phyloP scores from a whole-genome alignment of 2,797 vertebrate genomes.

The Scleropages formosus region DNA sequence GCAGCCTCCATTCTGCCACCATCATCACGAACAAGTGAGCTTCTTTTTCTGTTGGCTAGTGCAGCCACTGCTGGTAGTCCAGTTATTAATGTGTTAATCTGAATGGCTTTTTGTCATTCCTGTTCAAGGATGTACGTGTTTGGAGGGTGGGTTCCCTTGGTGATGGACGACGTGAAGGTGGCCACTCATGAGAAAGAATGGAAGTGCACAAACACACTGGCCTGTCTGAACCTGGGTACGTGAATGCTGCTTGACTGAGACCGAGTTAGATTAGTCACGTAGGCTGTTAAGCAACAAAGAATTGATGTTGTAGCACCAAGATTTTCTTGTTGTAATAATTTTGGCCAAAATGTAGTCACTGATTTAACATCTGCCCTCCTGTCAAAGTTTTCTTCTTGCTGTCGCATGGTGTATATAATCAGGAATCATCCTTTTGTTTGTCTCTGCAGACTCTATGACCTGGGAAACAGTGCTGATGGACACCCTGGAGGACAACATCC shows the following conservation, averaged over 20 bases:
- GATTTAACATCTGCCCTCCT: no score
- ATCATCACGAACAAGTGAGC: slow-evolving; percentile 93
- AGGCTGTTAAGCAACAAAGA: no score
- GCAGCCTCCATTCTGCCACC: slow-evolving; percentile 91
- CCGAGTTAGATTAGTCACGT: no score
- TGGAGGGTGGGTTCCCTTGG: slow-evolving; percentile 86
- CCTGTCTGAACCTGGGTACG: slow-evolving; percentile 90
- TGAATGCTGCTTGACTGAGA: no score
- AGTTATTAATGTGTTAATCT: background rate
- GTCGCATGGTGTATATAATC: background rate
- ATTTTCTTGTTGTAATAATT: no score
- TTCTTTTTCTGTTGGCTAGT: background rate
- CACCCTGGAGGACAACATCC: slow-evolving; percentile 90
- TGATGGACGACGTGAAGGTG: slow-evolving; percentile 95
- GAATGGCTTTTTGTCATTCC: background rate
- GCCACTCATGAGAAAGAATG: slow-evolving; percentile 96
- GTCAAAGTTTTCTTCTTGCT: background rate
- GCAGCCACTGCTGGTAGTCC: background rate
- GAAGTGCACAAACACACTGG: slow-evolving; percentile 96
- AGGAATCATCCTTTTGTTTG: background rate
- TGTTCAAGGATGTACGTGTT: slow-evolving; percentile 83
- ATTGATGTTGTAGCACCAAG: no score
- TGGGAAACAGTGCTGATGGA: slow-evolving; percentile 93
- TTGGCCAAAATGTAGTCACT: no score
- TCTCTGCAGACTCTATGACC: slow-evolving; percentile 77